A percentile compares a stretch with the other conserved stretches of the same genome.
Conservation (phyloP, 1,140 invertebrate genomes). For the Bombus vancouverensis region DNA sequence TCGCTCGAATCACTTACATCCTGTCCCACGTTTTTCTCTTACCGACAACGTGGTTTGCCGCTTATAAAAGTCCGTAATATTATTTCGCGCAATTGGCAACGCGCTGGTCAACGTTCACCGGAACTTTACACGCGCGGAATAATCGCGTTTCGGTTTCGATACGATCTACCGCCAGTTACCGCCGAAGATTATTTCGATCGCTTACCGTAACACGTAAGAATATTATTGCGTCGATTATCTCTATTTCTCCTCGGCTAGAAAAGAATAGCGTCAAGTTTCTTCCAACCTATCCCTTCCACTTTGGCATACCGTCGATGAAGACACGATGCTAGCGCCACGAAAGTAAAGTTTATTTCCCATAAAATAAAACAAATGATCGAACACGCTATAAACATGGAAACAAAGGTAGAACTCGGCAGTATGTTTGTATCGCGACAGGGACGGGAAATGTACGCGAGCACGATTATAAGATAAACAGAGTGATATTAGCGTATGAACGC, state of each 20-base stretch:
- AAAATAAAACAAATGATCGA: not conserved
- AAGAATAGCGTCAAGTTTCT: rapidly evolving
- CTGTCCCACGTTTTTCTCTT: constrained; percentile 57
- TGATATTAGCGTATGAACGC: constrained; percentile 16
- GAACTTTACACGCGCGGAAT: not conserved
- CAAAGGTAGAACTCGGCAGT: not conserved
- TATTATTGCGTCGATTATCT: not conserved
- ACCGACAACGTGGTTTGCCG: not conserved
- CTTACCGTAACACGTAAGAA: constrained; percentile 11
- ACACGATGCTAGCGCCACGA: not conserved
- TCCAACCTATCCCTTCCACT: not conserved
- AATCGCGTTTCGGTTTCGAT: not conserved
- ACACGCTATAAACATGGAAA: not conserved
- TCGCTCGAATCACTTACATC: constrained; percentile 60
- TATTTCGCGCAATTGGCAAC: constrained; percentile 30
- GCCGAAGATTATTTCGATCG: not conserved
- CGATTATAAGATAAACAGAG: constrained; percentile 24
- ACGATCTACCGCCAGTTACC: not conserved
- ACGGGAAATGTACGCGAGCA: not conserved
- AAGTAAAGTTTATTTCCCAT: not conserved
- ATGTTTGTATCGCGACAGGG: not conserved
- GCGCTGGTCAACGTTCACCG: not conserved
- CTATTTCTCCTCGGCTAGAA: not conserved
- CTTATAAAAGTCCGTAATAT: constrained; percentile 10
- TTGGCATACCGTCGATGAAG: not conserved